Evolutionary conservation across 2,888 invertebrate genomes (phyloP).

Genomic region (Drosophila affinis): DNA sequence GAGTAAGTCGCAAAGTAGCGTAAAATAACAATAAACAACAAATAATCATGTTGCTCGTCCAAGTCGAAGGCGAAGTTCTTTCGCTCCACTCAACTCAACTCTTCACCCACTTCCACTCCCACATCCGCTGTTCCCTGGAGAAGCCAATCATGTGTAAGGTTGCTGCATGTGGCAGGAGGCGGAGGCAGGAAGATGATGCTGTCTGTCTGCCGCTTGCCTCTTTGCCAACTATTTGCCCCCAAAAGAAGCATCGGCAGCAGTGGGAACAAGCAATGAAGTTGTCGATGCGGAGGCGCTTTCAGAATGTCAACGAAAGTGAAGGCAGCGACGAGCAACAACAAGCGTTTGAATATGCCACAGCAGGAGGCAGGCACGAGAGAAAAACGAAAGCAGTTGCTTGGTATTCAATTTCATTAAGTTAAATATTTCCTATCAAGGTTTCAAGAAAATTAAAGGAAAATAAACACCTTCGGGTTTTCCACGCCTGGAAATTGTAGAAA

Average conservation of each 20-base stretch:
- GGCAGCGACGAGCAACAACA: constrained; percentile 18
- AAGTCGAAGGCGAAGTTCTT: constrained; percentile 23
- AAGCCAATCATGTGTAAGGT: constrained; percentile 77
- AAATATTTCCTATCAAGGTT: no score
- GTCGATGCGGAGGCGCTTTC: constrained; percentile 49
- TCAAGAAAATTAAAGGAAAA: no score
- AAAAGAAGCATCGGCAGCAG: constrained; percentile 7
- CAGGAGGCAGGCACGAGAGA: background rate
- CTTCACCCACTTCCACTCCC: background rate
- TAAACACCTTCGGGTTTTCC: no score
- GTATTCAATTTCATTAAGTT: background rate
- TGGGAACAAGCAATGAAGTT: constrained; percentile 25
- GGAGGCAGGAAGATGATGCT: constrained; percentile 26
- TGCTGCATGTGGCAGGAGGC: constrained; percentile 33
- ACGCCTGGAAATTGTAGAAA: background rate
- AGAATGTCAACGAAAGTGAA: constrained; percentile 73
- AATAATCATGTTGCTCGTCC: constrained; percentile 72
- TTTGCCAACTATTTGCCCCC: constrained; percentile 55
- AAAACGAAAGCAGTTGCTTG: constrained; percentile 28
- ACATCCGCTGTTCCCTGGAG: constrained; percentile 23
- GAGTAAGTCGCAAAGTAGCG: constrained; percentile 56
- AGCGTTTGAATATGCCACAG: constrained; percentile 3
- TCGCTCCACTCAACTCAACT: background rate
- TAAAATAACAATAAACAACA: constrained; percentile 77
- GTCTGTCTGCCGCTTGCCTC: constrained; percentile 20